Evolutionary conservation across 1,140 invertebrate genomes (phyloP).

Genomic region (Adelges cooleyi): DNA sequence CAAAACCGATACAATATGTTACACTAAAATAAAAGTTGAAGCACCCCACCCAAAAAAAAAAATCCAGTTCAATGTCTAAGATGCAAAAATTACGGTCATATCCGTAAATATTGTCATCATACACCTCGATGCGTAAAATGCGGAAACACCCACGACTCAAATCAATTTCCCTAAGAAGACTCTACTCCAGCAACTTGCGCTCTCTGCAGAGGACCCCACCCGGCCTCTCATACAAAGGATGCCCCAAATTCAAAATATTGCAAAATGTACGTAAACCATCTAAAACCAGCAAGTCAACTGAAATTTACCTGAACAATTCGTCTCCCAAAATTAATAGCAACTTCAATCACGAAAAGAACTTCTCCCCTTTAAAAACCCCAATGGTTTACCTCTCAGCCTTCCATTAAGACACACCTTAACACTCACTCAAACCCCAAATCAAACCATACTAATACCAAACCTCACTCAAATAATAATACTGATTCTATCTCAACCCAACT

Average conservation of each 20-base stretch:
- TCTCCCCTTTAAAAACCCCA: no score
- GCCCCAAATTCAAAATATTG: background rate
- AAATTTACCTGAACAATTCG: no score
- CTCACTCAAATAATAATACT: background rate
- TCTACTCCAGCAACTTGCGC: constrained; percentile 29
- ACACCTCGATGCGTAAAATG: constrained; percentile 37
- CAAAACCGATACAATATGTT: background rate
- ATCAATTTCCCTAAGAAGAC: constrained; percentile 37
- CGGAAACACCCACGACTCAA: constrained; percentile 34
- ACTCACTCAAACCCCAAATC: background rate
- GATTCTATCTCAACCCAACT: background rate
- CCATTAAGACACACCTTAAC: background rate
- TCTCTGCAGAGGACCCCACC: background rate
- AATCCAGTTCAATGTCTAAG: constrained; percentile 36
- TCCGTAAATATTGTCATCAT: constrained; percentile 36
- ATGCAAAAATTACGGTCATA: constrained; percentile 38
- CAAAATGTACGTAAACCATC: background rate
- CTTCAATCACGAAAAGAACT: no score
- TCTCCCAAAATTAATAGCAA: no score
- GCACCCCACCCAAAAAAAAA: constrained; percentile 34
- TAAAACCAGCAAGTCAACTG: background rate
- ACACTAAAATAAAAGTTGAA: constrained; percentile 34
- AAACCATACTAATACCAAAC: background rate
- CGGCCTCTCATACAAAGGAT: background rate
- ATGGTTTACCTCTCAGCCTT: background rate